A percentile compares a stretch with the other conserved stretches of the same genome.
These are phyloP conservation scores for Sebastes cheni DNA, from an alignment of 2,797 vertebrate species.

Conservation along the genomic window DNA sequence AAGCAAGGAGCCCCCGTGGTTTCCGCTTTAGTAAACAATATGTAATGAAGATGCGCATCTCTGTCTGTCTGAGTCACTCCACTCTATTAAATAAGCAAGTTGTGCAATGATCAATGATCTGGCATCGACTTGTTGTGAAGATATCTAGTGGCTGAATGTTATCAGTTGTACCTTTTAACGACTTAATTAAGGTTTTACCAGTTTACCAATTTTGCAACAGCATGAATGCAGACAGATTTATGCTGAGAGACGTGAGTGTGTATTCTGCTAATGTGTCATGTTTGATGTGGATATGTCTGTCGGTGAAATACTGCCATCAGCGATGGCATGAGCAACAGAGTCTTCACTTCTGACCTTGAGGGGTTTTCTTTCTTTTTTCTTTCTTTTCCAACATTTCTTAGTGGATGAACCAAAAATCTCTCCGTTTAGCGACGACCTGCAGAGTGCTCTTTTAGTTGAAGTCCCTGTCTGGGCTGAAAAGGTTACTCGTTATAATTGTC, in stretches of 20 bases:
- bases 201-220: background rate
- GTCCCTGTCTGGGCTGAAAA: background rate
- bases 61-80: too few species aligned
- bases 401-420: background rate
- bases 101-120: too few species aligned
- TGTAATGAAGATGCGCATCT: too few species aligned
- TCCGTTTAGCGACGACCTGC: background rate
- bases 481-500: background rate
- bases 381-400: background rate
- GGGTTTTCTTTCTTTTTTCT: background rate
- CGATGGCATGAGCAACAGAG: background rate
- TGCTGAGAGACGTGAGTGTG: background rate
- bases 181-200: background rate
- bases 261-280: background rate
- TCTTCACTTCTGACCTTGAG: conserved; percentile 19
- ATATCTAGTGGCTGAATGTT: too few species aligned
- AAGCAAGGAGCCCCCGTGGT: too few species aligned
- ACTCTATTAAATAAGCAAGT: too few species aligned
- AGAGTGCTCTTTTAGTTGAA: background rate
- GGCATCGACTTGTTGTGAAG: too few species aligned
- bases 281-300: background rate
- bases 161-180: background rate
- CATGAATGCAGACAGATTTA: background rate
- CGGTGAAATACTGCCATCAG: conserved; percentile 17
- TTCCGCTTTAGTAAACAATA: too few species aligned